Percentiles rank a stretch among this genome's conserved stretches.
Conservation (phyloP, 2,113 vertebrate genomes). For the Gopherus evgoodei region DNA sequence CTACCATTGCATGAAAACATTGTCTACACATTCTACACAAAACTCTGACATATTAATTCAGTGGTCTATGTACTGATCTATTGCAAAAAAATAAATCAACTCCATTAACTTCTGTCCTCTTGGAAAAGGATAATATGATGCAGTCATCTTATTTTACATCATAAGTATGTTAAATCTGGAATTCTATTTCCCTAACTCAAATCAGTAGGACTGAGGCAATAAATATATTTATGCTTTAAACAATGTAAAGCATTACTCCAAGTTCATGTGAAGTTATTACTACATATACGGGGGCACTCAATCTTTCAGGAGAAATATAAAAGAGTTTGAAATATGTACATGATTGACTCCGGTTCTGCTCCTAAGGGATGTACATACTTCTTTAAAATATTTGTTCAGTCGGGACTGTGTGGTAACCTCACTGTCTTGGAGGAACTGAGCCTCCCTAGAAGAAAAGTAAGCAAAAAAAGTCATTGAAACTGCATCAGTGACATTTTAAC, state of each 20-base stretch:
- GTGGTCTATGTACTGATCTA: not conserved
- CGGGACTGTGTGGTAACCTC: conserved; percentile 70
- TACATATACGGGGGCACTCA: conserved; percentile 41
- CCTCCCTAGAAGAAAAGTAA: conserved; percentile 72
- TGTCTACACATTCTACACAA: not conserved
- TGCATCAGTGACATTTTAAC: conserved; percentile 78
- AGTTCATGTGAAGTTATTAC: conserved; percentile 36
- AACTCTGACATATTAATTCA: not conserved
- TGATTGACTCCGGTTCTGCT: conserved; percentile 72
- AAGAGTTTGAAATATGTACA: conserved; percentile 62
- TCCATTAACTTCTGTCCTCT: not conserved
- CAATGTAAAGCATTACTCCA: conserved; percentile 27
- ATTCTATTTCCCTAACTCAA: conserved; percentile 40
- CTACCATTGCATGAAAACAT: not conserved
- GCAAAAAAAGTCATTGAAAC: conserved; percentile 73
- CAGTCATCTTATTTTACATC: not conserved
- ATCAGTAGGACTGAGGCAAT: conserved; percentile 28
- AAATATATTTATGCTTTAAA: conserved; percentile 53
- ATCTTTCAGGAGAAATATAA: conserved; percentile 45
- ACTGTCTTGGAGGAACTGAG: conserved; percentile 67
- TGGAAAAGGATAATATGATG: not conserved
- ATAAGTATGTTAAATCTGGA: not conserved
- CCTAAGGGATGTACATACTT: conserved; percentile 72
- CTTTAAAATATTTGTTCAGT: conserved; percentile 79
- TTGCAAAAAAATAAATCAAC: not conserved